These are phyloP conservation scores for Asbolus verrucosus DNA, from an alignment of 1,140 invertebrate genomes.

Conservation along the genomic window DNA sequence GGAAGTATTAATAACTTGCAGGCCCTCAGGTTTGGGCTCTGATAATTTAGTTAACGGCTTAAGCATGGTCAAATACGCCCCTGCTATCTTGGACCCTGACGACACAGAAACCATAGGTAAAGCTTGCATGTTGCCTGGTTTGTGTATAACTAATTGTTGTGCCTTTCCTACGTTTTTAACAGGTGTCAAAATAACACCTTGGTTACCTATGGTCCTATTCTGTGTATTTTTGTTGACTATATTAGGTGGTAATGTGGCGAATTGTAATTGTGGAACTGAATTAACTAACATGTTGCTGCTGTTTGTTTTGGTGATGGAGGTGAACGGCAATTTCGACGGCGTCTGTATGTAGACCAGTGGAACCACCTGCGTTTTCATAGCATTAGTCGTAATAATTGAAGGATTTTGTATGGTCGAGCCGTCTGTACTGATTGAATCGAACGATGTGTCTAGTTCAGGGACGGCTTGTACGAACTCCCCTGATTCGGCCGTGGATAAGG, in stretches of 20 bases:
- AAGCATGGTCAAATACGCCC: slow-evolving; percentile 61
- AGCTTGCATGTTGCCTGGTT: slow-evolving; percentile 54
- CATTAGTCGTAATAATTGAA: slow-evolving; percentile 21
- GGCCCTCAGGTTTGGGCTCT: slow-evolving; percentile 35
- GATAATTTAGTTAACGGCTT: slow-evolving; percentile 57
- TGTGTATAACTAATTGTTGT: slow-evolving; percentile 57
- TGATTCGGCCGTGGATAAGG: slow-evolving; percentile 9
- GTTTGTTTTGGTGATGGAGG: slow-evolving; percentile 51
- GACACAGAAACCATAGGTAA: slow-evolving; percentile 43
- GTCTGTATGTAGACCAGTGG: slow-evolving; percentile 62
- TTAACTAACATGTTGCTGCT: too few species aligned
- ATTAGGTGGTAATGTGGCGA: slow-evolving; percentile 48
- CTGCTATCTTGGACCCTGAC: slow-evolving; percentile 50
- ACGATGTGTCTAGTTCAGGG: slow-evolving; percentile 15
- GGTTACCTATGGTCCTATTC: slow-evolving; percentile 46
- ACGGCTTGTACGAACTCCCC: slow-evolving; percentile 18
- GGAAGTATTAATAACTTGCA: too few species aligned
- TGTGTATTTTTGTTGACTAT: slow-evolving; percentile 38
- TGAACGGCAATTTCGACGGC: slow-evolving; percentile 57
- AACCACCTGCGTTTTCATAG: slow-evolving; percentile 55
- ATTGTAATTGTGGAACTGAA: slow-evolving; percentile 56
- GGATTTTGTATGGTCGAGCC: too few species aligned
- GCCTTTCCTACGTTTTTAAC: slow-evolving; percentile 51
- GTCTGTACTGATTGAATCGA: too few species aligned
- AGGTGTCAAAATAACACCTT: slow-evolving; percentile 59